phyloP scores from a whole-genome alignment of 1,140 invertebrate genomes.

The Myzus persicae region DNA sequence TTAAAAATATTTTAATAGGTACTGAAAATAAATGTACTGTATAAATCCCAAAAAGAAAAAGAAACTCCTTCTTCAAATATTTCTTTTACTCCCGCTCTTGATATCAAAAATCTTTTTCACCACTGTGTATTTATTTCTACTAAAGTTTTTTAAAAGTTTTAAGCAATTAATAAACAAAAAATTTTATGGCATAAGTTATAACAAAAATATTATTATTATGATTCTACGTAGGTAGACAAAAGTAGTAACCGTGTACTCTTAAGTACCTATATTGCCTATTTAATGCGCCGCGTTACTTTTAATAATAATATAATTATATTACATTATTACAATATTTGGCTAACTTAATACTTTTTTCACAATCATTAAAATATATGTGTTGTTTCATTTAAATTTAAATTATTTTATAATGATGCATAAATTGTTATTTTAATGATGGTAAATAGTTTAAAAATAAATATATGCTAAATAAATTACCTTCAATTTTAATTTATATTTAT shows the following conservation, averaged over 20 bases:
- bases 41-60: no score
- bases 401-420: not conserved
- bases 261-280: slow-evolving; percentile 32
- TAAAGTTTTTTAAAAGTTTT: not conserved
- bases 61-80: no score
- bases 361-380: not conserved
- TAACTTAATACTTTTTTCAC: not conserved
- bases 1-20: no score
- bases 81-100: not conserved
- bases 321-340: not conserved
- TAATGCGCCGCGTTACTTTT: not conserved
- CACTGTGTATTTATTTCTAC: not conserved
- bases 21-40: no score
- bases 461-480: not conserved
- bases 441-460: not conserved
- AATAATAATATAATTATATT: no score
- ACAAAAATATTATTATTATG: not conserved
- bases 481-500: not conserved
- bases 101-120: not conserved
- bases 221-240: not conserved
- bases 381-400: not conserved
- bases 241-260: not conserved
- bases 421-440: not conserved
- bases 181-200: not conserved
- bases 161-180: not conserved